phyloP scores from a whole-genome alignment of 2,888 invertebrate species.

The Lithophane socia region DNA sequence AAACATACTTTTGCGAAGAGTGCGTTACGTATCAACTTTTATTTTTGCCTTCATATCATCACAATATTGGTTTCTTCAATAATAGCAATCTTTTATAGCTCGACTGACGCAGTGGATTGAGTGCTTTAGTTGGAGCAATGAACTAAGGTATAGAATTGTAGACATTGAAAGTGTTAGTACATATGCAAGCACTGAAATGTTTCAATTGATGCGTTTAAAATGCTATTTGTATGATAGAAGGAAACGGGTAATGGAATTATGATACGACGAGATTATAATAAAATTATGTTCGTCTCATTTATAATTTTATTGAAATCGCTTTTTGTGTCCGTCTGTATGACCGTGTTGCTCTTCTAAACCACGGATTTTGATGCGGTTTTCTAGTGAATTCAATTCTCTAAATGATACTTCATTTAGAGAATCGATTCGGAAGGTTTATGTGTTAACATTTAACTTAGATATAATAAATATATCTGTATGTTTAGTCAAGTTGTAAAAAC shows the following conservation, averaged over 20 bases:
- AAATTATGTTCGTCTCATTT: no score
- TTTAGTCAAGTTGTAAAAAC: no score
- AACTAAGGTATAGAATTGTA: slow-evolving; percentile 45
- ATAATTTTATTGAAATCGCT: no score
- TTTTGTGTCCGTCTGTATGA: no score
- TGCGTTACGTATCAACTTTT: slow-evolving; percentile 19
- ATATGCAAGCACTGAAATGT: slow-evolving; percentile 24
- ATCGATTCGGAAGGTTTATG: no score
- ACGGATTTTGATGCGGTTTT: no score
- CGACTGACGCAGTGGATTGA: slow-evolving; percentile 31
- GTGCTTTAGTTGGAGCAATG: slow-evolving; percentile 56
- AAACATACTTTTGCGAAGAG: slow-evolving; percentile 44
- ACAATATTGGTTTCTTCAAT: slow-evolving; percentile 54
- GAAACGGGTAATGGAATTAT: background rate
- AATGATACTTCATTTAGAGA: no score
- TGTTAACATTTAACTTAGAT: no score
- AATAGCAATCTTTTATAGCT: slow-evolving; percentile 51
- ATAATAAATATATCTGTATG: no score
- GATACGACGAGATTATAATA: no score
- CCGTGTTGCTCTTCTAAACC: no score
- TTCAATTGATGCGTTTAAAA: slow-evolving; percentile 4
- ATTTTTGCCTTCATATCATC: slow-evolving; percentile 38
- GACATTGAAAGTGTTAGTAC: slow-evolving; percentile 41
- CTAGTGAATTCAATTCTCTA: no score
- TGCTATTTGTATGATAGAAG: slow-evolving; percentile 13